Percentiles rank a stretch among this genome's conserved stretches.
Evolutionary conservation across 2,113 vertebrate genomes (phyloP).

Genomic region (Nestor notabilis): DNA sequence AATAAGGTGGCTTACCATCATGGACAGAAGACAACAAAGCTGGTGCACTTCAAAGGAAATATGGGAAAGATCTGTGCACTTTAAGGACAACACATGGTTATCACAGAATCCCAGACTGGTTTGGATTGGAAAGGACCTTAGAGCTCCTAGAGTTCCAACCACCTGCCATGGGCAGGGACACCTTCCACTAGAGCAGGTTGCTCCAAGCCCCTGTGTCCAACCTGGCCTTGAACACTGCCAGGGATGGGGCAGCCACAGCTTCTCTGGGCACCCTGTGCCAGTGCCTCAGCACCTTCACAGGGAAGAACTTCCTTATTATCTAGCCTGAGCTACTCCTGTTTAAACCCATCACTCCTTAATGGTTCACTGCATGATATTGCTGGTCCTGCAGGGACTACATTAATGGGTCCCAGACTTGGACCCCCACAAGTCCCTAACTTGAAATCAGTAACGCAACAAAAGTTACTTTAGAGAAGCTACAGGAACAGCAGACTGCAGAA

Average conservation of each 20-base stretch:
- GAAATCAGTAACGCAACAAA: neutral
- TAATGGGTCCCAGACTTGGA: neutral
- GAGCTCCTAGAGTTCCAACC: neutral
- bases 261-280: neutral
- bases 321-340: neutral
- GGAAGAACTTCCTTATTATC: neutral
- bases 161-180: neutral
- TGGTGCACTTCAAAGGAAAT: neutral
- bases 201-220: neutral
- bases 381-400: neutral
- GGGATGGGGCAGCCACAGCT: neutral
- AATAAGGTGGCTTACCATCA: neutral
- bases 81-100: neutral
- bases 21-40: neutral
- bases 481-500: neutral
- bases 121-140: neutral
- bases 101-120: neutral
- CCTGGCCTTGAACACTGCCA: neutral
- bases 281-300: neutral
- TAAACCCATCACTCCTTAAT: neutral
- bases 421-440: neutral
- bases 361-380: neutral
- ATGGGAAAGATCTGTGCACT: accelerated
- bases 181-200: neutral
- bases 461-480: neutral